Conservation (phyloP, 2,113 vertebrate species). For the Ellobius talpinus region DNA sequence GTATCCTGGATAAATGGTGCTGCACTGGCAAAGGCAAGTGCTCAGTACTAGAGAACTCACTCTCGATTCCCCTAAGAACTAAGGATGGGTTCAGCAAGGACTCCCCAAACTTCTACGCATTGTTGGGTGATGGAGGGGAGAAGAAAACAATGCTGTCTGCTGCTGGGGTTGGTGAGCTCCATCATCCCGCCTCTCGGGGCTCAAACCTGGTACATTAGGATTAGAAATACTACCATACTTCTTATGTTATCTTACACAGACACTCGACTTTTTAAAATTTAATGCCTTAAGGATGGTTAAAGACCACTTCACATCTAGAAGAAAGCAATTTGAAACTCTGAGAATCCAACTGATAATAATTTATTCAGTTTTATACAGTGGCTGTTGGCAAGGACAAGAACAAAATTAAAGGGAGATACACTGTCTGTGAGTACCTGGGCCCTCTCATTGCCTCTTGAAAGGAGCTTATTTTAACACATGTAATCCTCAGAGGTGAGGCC, state of each 20-base stretch:
- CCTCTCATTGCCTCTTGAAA: neutral
- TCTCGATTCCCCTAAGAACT: neutral
- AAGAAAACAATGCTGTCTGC: no score
- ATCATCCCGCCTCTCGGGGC: rapidly evolving
- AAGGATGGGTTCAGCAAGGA: neutral
- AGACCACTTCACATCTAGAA: slow-evolving; percentile 29
- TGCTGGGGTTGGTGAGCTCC: neutral
- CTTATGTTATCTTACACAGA: neutral
- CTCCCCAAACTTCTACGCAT: rapidly evolving
- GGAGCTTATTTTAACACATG: neutral
- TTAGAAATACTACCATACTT: neutral
- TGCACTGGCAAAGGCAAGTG: neutral
- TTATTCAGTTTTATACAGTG: neutral
- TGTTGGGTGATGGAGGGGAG: rapidly evolving
- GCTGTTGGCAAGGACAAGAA: neutral
- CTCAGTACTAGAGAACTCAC: no score
- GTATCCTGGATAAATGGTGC: neutral
- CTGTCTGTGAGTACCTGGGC: neutral
- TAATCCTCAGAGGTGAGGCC: neutral
- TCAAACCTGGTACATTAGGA: rapidly evolving
- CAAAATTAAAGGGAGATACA: neutral
- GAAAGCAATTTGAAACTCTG: neutral
- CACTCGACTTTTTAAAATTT: slow-evolving; percentile 22
- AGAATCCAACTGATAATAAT: slow-evolving; percentile 9
- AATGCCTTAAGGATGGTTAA: neutral